A percentile compares a stretch with the other conserved stretches of the same genome.
Conservation (phyloP, 92 coral and sea anemone species). For the Muricea muricata region DNA sequence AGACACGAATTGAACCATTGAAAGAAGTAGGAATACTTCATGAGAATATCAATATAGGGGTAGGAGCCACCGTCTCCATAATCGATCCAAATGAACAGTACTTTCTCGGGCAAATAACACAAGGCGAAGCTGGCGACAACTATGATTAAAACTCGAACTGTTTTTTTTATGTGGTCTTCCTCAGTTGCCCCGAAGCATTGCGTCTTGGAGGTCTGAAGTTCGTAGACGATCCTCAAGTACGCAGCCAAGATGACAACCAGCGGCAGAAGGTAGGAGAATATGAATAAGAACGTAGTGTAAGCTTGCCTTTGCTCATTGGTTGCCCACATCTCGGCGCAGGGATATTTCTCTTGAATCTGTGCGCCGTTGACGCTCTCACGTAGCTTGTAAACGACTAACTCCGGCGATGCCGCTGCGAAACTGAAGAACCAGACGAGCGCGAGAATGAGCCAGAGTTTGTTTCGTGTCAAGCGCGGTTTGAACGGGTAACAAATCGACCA, state of each 20-base stretch:
- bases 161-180: conserved; percentile 83
- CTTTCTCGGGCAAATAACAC: conserved; percentile 92
- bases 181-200: conserved; percentile 63
- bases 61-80: conserved; percentile 76
- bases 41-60: conserved; percentile 85
- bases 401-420: conserved; percentile 69
- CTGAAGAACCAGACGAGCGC: conserved; percentile 64
- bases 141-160: conserved; percentile 81
- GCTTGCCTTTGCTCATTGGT: conserved; percentile 49
- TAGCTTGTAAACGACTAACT: conserved; percentile 63
- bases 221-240: conserved; percentile 63
- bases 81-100: conserved; percentile 94
- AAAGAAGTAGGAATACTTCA: conserved; percentile 91
- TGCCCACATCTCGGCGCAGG: conserved; percentile 67
- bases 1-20: conserved; percentile 94
- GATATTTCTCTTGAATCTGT: conserved; percentile 43
- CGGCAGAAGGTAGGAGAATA: conserved; percentile 67
- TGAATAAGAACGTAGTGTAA: conserved; percentile 66
- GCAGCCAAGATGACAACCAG: conserved; percentile 66
- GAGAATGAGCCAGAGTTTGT: conserved; percentile 54
- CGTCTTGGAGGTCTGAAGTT: conserved; percentile 66
- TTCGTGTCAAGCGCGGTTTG: conserved; percentile 51
- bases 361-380: conserved; percentile 25
- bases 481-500: conserved; percentile 69
- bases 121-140: conserved; percentile 88